Evolutionary conservation across 2,888 invertebrate species (phyloP).

Genomic region (Nomada goodeniana): DNA sequence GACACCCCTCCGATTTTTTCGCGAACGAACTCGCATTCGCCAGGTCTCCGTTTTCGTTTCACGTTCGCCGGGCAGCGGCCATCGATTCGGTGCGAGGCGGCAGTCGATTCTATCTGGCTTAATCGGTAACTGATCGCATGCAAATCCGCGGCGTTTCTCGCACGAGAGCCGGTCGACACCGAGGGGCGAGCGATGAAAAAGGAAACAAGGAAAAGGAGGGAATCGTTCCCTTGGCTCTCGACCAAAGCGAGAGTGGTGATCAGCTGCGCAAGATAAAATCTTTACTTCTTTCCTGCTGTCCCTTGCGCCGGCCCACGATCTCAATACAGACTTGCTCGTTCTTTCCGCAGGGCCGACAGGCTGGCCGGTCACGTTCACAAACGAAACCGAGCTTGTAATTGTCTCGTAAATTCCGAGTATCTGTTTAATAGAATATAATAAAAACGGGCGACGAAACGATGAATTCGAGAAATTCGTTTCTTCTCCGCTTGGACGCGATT

Average conservation of each 20-base stretch:
- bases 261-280: slow-evolving; percentile 70
- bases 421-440: slow-evolving; percentile 57
- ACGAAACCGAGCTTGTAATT: slow-evolving; percentile 52
- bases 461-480: slow-evolving; percentile 37
- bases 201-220: slow-evolving; percentile 24
- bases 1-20: not conserved
- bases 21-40: not conserved
- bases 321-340: slow-evolving; percentile 60
- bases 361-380: slow-evolving; percentile 60
- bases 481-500: not conserved
- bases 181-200: slow-evolving; percentile 21
- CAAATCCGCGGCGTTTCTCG: slow-evolving; percentile 70
- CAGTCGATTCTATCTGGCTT: slow-evolving; percentile 75
- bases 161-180: slow-evolving; percentile 41
- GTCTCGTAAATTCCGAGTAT: slow-evolving; percentile 59
- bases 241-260: slow-evolving; percentile 61
- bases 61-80: slow-evolving; percentile 14
- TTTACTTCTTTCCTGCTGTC: slow-evolving; percentile 65
- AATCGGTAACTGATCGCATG: slow-evolving; percentile 80
- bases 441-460: slow-evolving; percentile 33
- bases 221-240: slow-evolving; percentile 47
- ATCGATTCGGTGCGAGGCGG: slow-evolving; percentile 61
- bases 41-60: not conserved
- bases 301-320: slow-evolving; percentile 62
- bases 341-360: slow-evolving; percentile 49